These are phyloP conservation scores for Dendrolimus pini DNA, from an alignment of 2,888 invertebrate species.

Conservation along the genomic window DNA sequence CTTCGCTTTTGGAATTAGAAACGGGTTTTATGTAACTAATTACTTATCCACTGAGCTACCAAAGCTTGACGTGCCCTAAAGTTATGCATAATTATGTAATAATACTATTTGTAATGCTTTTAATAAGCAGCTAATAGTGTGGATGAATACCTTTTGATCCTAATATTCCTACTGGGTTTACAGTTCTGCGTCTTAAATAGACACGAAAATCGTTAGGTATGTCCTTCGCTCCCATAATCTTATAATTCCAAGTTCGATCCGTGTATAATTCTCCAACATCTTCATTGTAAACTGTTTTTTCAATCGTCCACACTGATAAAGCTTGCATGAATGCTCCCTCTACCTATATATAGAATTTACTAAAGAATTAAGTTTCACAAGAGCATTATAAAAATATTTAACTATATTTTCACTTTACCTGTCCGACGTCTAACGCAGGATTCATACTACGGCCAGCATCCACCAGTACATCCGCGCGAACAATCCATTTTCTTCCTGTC, in stretches of 20 bases:
- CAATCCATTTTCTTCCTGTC: constrained; percentile 36
- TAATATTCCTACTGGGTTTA: constrained; percentile 38
- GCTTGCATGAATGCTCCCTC: constrained; percentile 80
- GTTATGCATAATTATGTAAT: too few relatives aligned
- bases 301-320: constrained; percentile 30
- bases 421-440: constrained; percentile 83
- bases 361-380: not conserved
- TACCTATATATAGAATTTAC: constrained; percentile 32
- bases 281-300: constrained; percentile 28
- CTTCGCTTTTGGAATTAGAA: too few relatives aligned
- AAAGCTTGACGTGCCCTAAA: too few relatives aligned
- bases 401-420: constrained; percentile 44
- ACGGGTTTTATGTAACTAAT: too few relatives aligned
- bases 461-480: constrained; percentile 37
- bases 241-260: constrained; percentile 39
- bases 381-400: constrained; percentile 1
- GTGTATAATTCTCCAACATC: constrained; percentile 31
- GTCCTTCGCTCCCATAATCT: constrained; percentile 37
- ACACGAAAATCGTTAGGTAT: constrained; percentile 39
- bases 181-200: constrained; percentile 28
- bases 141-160: constrained; percentile 35
- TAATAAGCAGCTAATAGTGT: too few relatives aligned
- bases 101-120: too few relatives aligned
- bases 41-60: too few relatives aligned
- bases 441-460: constrained; percentile 83